Conservation (phyloP, 2,888 invertebrate species). For the Yponomeuta plumbellus region DNA sequence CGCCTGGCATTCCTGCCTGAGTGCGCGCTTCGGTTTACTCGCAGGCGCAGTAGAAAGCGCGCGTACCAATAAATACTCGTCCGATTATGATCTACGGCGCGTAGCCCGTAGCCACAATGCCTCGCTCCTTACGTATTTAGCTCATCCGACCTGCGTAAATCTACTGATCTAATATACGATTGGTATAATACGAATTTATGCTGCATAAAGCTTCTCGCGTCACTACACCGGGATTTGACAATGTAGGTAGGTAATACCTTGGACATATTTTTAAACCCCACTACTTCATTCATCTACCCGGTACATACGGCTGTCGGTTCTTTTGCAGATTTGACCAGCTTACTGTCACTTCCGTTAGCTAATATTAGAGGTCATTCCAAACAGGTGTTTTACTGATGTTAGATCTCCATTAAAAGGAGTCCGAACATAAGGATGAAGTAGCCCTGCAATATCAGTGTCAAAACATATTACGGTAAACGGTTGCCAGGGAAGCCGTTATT, state of each 20-base stretch:
- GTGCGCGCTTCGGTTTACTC: constrained; percentile 17
- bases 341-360: too few relatives aligned
- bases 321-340: too few relatives aligned
- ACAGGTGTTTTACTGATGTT: too few relatives aligned
- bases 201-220: constrained; percentile 21
- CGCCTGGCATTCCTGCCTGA: constrained; percentile 55
- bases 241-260: too few relatives aligned
- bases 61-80: constrained; percentile 69
- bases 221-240: constrained; percentile 14
- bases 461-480: constrained; percentile 6
- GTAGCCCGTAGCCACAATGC: constrained; percentile 67
- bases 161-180: constrained; percentile 31
- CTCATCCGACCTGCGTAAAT: constrained; percentile 28
- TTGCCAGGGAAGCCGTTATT: background rate
- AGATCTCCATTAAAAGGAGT: too few relatives aligned
- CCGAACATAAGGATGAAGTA: too few relatives aligned
- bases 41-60: constrained; percentile 57
- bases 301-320: too few relatives aligned
- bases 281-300: too few relatives aligned
- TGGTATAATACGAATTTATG: constrained; percentile 29
- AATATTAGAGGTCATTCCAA: too few relatives aligned
- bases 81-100: constrained; percentile 74
- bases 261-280: too few relatives aligned
- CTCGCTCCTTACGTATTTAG: constrained; percentile 21
- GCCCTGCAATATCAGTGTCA: background rate